Evolutionary conservation across 1,140 invertebrate genomes (phyloP), one percentile per base, ranked within the genome.

Genomic region (Cherax destructor): DNA sequence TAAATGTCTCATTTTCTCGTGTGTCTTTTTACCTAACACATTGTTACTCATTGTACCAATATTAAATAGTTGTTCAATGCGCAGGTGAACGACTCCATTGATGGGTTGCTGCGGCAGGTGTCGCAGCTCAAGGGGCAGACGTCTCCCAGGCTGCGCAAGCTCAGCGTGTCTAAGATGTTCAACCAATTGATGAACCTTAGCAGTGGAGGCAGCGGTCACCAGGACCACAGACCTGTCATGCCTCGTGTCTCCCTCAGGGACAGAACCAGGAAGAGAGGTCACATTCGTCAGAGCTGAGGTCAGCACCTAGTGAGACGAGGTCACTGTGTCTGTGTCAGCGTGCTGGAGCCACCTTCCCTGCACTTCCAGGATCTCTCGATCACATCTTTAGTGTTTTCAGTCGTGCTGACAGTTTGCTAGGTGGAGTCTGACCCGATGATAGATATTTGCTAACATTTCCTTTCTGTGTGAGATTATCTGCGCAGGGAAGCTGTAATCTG

Each of bases 131-230:
- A 91, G 78, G 90, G 90, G 18, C 90, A 91, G 69, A 91, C 90
- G 7, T 91, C 90, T 1, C 90, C 90, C 1, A 76, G 90, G 7
- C 47, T 91, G 4, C 83, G 90, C 16, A 91, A 91, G 50, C 49
- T 91, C 11, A 91, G 90, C 61, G 90, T 91, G 41, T 91, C 90
- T 59, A 91, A 91, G 61, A 91, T 91, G 90, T 91, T 91, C 83
- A 91, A 91, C 61, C 90, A 91, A 30, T 61, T 91, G 16, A 91
- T 91, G 83, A 91, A 91, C 49, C 59, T 83, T 21, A 91, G 81
- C 61, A 86, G 81, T n/a, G 76, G 74, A 49, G 56, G 83, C 59
- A 69, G 86, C 49, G 65, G 83, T 61, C 49, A 76, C 47, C 87
- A 89, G 30, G 77, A 89, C 47, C 87, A 89, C 87, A 61, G 80